A percentile compares a stretch with the other conserved stretches of the same genome.
Conservation (phyloP, 1,140 invertebrate species). For the Drosophila virilis region DNA sequence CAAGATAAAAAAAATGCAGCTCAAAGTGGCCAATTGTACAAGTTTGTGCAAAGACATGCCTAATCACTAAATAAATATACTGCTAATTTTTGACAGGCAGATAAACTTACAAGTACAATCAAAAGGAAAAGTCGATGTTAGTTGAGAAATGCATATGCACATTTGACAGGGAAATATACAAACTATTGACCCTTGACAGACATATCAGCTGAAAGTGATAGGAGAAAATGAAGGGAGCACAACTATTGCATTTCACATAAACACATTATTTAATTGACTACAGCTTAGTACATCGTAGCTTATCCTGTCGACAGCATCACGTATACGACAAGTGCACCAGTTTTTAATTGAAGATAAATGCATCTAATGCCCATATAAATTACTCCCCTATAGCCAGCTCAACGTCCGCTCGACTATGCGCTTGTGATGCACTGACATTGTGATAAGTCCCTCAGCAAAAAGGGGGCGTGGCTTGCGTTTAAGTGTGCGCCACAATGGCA, state of each 20-base stretch:
- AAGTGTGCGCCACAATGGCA: slow-evolving; percentile 54
- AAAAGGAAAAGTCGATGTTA: no score
- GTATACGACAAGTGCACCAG: slow-evolving; percentile 1
- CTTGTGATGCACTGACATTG: not conserved
- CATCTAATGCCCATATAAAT: not conserved
- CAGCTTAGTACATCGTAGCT: no score
- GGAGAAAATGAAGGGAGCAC: not conserved
- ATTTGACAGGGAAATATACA: no score
- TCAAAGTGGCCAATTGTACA: no score
- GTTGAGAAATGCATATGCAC: no score
- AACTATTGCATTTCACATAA: not conserved
- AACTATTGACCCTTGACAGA: no score
- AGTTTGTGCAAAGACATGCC: no score
- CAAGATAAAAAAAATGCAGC: no score
- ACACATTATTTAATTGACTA: not conserved
- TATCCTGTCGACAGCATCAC: not conserved
- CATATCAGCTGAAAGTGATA: no score
- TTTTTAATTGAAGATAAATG: slow-evolving; percentile 2
- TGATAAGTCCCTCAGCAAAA: not conserved
- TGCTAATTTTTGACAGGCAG: no score
- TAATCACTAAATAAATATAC: no score
- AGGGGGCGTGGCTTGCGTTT: not conserved
- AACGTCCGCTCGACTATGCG: not conserved
- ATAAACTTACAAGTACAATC: no score
- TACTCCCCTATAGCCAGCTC: not conserved